Base-by-base conservation (phyloP, 1,140 invertebrate genomes). In the Drosophila tristis region DNA sequence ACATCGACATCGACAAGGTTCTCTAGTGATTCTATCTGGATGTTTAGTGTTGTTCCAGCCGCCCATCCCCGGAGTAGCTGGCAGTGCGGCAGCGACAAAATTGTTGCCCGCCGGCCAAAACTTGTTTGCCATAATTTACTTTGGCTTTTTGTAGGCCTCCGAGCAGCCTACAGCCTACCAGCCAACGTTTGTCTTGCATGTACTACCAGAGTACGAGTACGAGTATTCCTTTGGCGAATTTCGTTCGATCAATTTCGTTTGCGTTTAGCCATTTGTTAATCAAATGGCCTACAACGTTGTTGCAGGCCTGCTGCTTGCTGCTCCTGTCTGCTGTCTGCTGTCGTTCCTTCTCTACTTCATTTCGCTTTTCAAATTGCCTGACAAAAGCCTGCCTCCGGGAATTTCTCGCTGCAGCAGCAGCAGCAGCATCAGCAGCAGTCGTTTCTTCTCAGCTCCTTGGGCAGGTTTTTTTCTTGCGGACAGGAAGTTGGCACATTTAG, bases 241-340 rank as follows among this genome's bases (percentile, higher is more conserved):
- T 89, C 84, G 84, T 89, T 89, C 84, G 84, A 89, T 89, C 84
- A 89, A 89, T 89, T 89, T 89, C 80, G 85, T 90, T 89, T 90
- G 85, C 80, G 71, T 89, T 89, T 84, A 64, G 29, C 84, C 79
- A 89, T 89, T 89, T 89, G 84, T 89, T 89, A 89, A 89, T 89
- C 84, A 89, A 89, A 89, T 89, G 85, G 84, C 84, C 84, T 80
- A 89, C 85, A 90, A 84, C 76, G 62, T 79, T 66, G 76, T 66
- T 66, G 75, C 54, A 45, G 65, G 71, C 64, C 49, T 44, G 61
- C 11, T 43, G 61, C 51, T 65, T 25, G 70, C 47, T 53, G 39
- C 29, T 65, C 53, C 55, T 48, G 61, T 16, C 65, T 65, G 81
- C 55, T 48, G 61, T 16, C 65, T 65, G 81, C 67, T 64, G 74